Evolutionary conservation across 2,113 vertebrate species (phyloP), one percentile per base, ranked within the genome.

Genomic region (Himantopus leucocephalus): DNA sequence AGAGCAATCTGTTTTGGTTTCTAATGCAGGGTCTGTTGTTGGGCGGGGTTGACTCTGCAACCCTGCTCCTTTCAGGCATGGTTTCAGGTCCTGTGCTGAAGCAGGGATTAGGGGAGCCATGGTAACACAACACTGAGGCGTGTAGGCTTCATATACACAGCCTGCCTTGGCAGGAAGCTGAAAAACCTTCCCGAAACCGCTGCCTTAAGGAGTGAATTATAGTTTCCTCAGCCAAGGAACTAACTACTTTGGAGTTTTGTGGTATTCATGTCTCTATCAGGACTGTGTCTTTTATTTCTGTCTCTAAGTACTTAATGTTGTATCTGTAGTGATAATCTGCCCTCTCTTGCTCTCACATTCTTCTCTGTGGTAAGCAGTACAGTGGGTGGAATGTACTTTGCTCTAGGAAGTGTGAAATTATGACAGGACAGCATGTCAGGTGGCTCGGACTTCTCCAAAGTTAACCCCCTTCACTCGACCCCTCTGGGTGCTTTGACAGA

Each of bases 151-250:
- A 30, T 66, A 79, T 58, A 37, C 82, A 53, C 55, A 29, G 21
- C 6, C 70, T 53, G 90, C 53, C 74, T 83, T 95, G 96, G 83
- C 96, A 95, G 78, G 79, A 93, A 91, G 41, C 85, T 95, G 92
- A 35, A 66, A 91, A 93, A 85, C 47, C 75, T 93, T 82, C 63
- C 59, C 16, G 2, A 72, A 95, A 88, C 80, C 58, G 86, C 84
- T 76, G 86, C 70, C 76, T 27, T 17, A 35, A 85, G 87, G 82
- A 93, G 60, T 62, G 82, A 95, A 39, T 78, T 95, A 77, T 17
- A 82, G 56, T 70, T 86, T 81, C 74, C 37, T 83, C 52, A 94
- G 90, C 74, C 85, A 95, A 83, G 76, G 60, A 96, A 53, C 10
- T 27, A 93, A 68, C 77, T 71, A 1, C 84, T 90, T 48, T 48